Base-by-base conservation (phyloP, 2,888 invertebrate species). In the Tachystola acroxantha region DNA sequence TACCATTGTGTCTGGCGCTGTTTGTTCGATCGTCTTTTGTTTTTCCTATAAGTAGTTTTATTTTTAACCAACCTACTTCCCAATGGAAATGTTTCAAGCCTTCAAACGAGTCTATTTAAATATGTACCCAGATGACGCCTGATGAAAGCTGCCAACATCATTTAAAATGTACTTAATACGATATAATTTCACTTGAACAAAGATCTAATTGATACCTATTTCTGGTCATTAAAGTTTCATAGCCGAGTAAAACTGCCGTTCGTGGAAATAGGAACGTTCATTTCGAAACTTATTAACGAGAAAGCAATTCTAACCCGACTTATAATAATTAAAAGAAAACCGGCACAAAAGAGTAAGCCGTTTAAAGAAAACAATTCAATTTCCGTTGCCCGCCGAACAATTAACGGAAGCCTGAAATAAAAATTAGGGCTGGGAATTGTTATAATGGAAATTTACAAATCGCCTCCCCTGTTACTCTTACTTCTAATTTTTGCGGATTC, bases 311-410 rank as follows among this genome's bases (percentile, higher is more conserved):
- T 42, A 59, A 38, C 45, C 43, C 51, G 58, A 60, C 53, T 58
- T 57, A 59, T 52, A 52, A 46, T 57, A 60, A 64, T 64, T 61
- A 66, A 65, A 67, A 63, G 56, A 61, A 64, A 67, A 47, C 50
- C 52, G 45, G 50, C 47, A 57, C 57, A 55, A 58, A 55, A 49
- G 50, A 54, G 59, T 57, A 58, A 62, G 64, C 52, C 53, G 62
- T 59, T 68, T 57, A 58, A 59, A 58, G 58, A 66, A 68, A 68
- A 70, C 64, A 64, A 66, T 69, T 69, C 65, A 64, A 70, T 70
- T 60, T 61, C 52, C 53, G 48, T 46, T 47, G 45, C 45, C 50
- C 48, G 41, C 35, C 49, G 49, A 55, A 57, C 62, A 68, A 65
- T 64, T 64, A 64, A 59, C 57, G 58, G 48, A 50, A 46, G 51